Evolutionary conservation across 2,113 vertebrate species (phyloP).

Genomic region (Oreochromis spilurus): DNA sequence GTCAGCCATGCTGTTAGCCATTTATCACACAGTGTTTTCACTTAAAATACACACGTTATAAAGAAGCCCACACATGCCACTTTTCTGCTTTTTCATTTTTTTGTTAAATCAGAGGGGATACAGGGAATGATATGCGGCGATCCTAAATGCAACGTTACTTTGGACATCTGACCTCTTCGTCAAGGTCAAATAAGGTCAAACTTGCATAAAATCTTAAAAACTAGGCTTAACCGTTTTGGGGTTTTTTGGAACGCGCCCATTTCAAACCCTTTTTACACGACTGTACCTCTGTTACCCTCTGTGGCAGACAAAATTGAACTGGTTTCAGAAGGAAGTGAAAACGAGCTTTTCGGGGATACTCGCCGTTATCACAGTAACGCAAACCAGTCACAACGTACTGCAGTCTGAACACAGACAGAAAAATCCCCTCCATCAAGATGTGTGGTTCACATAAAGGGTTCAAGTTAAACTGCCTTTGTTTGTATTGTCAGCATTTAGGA

Average conservation of each 20-base stretch:
- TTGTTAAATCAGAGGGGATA: neutral
- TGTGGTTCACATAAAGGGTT: neutral
- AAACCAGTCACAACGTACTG: neutral
- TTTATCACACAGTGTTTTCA: neutral
- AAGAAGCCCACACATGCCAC: neutral
- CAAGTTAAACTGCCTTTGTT: neutral
- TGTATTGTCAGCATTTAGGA: neutral
- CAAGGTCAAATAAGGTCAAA: neutral
- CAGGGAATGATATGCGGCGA: neutral
- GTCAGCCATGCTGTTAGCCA: no score
- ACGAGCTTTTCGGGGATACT: neutral
- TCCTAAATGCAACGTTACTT: neutral
- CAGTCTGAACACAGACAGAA: neutral
- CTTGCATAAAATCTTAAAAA: neutral
- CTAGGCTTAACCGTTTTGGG: neutral
- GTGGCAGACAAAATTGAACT: neutral
- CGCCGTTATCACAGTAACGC: neutral
- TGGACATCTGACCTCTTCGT: neutral
- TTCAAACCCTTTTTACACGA: neutral
- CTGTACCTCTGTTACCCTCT: fast-evolving
- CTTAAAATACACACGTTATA: fast-evolving
- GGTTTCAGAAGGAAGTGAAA: neutral
- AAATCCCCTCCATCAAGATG: neutral
- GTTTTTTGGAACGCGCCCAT: neutral
- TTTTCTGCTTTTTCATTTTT: neutral